Conservation (phyloP, 2,888 invertebrate species). For the Cerastis rubricosa region DNA sequence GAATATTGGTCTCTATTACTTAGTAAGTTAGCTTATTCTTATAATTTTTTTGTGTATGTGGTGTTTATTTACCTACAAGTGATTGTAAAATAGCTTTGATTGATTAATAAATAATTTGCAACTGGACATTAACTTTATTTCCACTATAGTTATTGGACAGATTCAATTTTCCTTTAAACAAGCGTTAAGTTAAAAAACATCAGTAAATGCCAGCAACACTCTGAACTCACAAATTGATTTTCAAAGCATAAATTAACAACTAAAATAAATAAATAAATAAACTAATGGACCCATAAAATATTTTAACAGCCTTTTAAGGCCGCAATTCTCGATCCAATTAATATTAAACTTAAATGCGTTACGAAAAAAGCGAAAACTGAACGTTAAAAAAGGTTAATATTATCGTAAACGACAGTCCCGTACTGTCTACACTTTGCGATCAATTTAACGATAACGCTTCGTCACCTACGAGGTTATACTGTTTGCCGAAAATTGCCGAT, state of each 20-base stretch:
- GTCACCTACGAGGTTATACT: slow-evolving; percentile 40
- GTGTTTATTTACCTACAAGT: too few relatives aligned
- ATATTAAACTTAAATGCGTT: slow-evolving; percentile 26
- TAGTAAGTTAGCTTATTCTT: too few relatives aligned
- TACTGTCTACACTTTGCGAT: slow-evolving; percentile 61
- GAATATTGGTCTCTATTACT: too few relatives aligned
- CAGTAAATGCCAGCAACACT: neutral
- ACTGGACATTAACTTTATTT: neutral
- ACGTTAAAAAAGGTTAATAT: slow-evolving; percentile 52
- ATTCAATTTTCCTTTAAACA: neutral
- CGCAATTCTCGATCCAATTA: slow-evolving; percentile 43
- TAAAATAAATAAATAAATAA: too few relatives aligned
- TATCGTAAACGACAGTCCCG: slow-evolving; percentile 41
- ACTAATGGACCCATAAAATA: slow-evolving; percentile 47
- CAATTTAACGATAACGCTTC: slow-evolving; percentile 64
- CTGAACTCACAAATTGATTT: slow-evolving; percentile 28
- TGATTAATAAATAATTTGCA: neutral
- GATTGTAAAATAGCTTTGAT: neutral
- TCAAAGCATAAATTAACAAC: slow-evolving; percentile 30
- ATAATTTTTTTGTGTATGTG: too few relatives aligned
- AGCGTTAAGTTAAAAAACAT: neutral
- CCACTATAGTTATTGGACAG: neutral
- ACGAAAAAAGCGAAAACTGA: slow-evolving; percentile 27
- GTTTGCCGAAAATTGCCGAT: slow-evolving; percentile 49
- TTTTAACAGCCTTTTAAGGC: slow-evolving; percentile 29